Conservation (phyloP, 2,797 vertebrate species). For the Ctenochaetus hawaiiensis region DNA sequence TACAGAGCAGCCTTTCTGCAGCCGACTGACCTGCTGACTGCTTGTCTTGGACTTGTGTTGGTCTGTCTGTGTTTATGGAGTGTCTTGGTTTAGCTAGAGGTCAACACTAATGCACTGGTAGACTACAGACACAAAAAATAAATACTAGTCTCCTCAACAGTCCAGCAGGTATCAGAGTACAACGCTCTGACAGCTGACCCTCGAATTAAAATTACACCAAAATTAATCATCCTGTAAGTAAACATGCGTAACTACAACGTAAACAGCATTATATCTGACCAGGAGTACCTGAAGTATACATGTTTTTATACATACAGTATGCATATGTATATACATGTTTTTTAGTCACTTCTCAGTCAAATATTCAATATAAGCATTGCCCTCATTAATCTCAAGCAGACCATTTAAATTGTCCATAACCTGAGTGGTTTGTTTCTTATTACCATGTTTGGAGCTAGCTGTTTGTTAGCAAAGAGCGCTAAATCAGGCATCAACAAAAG, state of each 20-base stretch:
- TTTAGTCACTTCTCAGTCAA: background rate
- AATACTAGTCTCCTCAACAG: slow-evolving; percentile 18
- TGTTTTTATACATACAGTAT: too few relatives aligned
- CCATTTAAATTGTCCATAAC: background rate
- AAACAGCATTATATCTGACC: too few relatives aligned
- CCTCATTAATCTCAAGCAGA: background rate
- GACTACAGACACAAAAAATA: slow-evolving; percentile 36
- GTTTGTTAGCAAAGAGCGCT: background rate
- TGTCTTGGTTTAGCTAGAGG: slow-evolving; percentile 49
- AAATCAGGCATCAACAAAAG: background rate
- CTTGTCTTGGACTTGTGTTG: slow-evolving; percentile 64
- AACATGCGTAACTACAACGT: too few relatives aligned
- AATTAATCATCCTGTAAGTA: background rate
- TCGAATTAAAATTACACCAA: background rate
- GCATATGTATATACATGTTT: too few relatives aligned
- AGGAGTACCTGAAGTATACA: too few relatives aligned
- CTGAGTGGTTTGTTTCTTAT: background rate
- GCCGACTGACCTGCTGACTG: slow-evolving; percentile 58
- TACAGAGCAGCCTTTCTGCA: slow-evolving; percentile 41
- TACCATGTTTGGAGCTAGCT: background rate
- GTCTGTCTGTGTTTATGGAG: slow-evolving; percentile 64
- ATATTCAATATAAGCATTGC: background rate
- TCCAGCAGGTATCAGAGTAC: slow-evolving; percentile 15
- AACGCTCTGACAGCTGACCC: background rate
- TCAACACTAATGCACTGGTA: slow-evolving; percentile 16